Percentiles rank a stretch among this genome's conserved stretches.
Conservation (phyloP, 2,113 vertebrate genomes). For the Hylia prasina region DNA sequence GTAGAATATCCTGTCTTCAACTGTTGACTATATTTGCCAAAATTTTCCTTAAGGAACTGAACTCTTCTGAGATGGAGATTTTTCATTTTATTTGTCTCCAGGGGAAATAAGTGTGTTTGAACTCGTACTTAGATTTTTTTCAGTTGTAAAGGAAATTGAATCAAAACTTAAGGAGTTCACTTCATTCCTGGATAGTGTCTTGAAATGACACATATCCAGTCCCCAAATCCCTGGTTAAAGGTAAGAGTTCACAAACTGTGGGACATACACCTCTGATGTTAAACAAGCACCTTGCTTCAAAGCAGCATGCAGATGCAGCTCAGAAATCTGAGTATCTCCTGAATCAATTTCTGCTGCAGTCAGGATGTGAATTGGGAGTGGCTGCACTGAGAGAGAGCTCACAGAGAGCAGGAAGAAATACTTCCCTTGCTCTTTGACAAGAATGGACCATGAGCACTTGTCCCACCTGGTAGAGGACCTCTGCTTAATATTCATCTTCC, state of each 20-base stretch:
- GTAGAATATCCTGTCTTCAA: not conserved
- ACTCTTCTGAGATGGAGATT: accelerated
- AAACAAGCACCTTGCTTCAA: not conserved
- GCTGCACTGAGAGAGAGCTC: not conserved
- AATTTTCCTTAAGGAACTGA: not conserved
- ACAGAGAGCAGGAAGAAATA: not conserved
- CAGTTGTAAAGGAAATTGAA: not conserved
- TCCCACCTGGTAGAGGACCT: not conserved
- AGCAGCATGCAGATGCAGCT: accelerated
- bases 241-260: not conserved
- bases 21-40: not conserved
- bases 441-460: accelerated
- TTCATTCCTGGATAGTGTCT: not conserved
- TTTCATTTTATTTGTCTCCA: not conserved
- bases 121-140: not conserved
- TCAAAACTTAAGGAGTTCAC: not conserved
- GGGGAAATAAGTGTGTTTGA: not conserved
- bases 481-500: not conserved
- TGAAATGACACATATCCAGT: not conserved
- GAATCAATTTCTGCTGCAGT: not conserved
- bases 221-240: not conserved
- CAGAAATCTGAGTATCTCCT: accelerated
- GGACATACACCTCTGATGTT: accelerated
- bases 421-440: not conserved
- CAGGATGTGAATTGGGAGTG: not conserved